phyloP scores from a whole-genome alignment of 2,113 vertebrate genomes.

The Tragelaphus buxtoni region DNA sequence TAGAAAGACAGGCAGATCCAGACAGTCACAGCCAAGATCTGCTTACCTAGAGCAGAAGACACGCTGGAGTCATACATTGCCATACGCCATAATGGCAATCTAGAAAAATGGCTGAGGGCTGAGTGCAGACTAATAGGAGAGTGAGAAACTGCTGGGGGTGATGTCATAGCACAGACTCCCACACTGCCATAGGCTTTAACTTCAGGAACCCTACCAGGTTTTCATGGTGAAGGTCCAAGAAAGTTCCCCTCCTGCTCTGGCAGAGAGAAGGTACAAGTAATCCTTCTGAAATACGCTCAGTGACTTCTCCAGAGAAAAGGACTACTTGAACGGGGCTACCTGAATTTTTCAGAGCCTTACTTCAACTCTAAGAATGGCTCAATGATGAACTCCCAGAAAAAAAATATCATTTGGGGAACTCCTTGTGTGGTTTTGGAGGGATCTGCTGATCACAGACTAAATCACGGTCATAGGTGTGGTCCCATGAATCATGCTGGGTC shows the following conservation, averaged over 20 bases:
- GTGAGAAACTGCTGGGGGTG: not conserved
- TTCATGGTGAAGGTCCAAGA: not conserved
- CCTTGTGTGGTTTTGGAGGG: not conserved
- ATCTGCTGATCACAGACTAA: not conserved
- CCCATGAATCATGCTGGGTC: not conserved
- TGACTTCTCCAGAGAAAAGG: not conserved
- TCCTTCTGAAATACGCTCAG: not conserved
- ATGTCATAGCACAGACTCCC: not conserved
- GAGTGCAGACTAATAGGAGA: not conserved
- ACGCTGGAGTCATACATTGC: not conserved
- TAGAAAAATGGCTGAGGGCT: not conserved
- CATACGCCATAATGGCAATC: not conserved
- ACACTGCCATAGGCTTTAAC: not conserved
- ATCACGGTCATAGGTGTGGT: not conserved
- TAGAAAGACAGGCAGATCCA: not conserved
- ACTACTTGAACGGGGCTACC: not conserved
- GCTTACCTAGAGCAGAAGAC: not conserved
- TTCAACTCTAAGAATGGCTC: not conserved
- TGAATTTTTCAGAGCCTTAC: not conserved
- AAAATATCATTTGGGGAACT: not conserved
- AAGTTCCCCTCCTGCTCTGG: not conserved
- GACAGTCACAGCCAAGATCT: not conserved
- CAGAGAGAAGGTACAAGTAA: not conserved
- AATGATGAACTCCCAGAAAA: not conserved
- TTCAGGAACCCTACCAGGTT: not conserved